Conservation (phyloP, 2,797 vertebrate species). For the Tamandua tetradactyla region DNA sequence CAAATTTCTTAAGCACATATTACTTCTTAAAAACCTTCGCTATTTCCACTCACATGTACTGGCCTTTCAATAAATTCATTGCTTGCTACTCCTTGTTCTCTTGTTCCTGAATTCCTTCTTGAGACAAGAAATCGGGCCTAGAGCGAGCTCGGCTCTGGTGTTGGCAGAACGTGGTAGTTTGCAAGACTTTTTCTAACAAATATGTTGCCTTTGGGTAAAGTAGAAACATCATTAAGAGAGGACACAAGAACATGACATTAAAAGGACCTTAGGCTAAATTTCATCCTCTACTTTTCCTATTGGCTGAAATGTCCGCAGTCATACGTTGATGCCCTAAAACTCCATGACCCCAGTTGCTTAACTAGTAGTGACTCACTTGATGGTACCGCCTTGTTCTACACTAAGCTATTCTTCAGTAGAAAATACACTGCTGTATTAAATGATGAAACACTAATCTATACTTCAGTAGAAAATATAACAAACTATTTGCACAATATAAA, state of each 20-base stretch:
- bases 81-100: too few relatives aligned
- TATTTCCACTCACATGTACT: too few relatives aligned
- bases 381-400: not conserved
- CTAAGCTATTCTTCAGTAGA: not conserved
- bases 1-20: too few relatives aligned
- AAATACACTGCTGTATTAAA: not conserved
- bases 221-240: not conserved
- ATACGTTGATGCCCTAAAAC: too few relatives aligned
- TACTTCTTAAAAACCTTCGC: too few relatives aligned
- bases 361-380: not conserved
- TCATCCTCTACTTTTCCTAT: not conserved
- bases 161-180: too few relatives aligned
- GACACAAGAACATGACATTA: not conserved
- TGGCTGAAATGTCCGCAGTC: too few relatives aligned
- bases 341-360: not conserved
- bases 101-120: too few relatives aligned
- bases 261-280: not conserved
- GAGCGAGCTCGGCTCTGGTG: too few relatives aligned
- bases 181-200: not conserved
- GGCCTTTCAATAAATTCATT: too few relatives aligned
- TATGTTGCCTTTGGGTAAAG: not conserved
- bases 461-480: not conserved
- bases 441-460: not conserved
- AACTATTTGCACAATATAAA: not conserved
- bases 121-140: too few relatives aligned